These are phyloP conservation scores for Hycleus phaleratus DNA, from an alignment of 1,140 invertebrate species.

Conservation along the genomic window DNA sequence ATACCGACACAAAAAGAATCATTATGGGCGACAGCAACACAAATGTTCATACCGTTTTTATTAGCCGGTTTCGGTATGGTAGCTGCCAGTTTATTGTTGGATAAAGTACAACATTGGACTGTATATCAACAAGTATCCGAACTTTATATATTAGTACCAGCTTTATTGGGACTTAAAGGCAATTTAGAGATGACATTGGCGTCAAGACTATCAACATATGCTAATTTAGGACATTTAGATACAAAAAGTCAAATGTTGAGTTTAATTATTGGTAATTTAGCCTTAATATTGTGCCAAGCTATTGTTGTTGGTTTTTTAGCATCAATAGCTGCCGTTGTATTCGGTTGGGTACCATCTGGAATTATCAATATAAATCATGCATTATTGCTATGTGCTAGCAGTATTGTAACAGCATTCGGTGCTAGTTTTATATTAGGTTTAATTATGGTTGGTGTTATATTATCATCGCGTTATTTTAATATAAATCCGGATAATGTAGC, in stretches of 20 bases:
- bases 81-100: constrained; percentile 75
- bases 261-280: constrained; percentile 78
- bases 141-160: constrained; percentile 89
- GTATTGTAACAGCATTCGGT: constrained; percentile 82
- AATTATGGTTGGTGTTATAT: constrained; percentile 74
- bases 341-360: constrained; percentile 76
- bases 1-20: constrained; percentile 36
- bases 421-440: constrained; percentile 73
- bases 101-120: constrained; percentile 80
- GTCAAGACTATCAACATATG: constrained; percentile 83
- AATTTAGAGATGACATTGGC: constrained; percentile 97
- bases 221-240: constrained; percentile 74
- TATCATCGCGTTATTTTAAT: constrained; percentile 65
- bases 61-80: constrained; percentile 91
- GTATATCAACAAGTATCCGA: constrained; percentile 80
- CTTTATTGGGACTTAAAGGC: constrained; percentile 88
- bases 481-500: constrained; percentile 89
- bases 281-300: constrained; percentile 86
- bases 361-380: constrained; percentile 76
- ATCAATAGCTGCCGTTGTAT: constrained; percentile 73
- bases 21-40: constrained; percentile 60
- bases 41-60: constrained; percentile 85
- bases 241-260: constrained; percentile 56
- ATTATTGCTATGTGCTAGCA: constrained; percentile 78
- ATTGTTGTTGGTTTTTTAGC: constrained; percentile 89